phyloP scores from a whole-genome alignment of 2,888 invertebrate genomes.

The Nomada ferruginata region DNA sequence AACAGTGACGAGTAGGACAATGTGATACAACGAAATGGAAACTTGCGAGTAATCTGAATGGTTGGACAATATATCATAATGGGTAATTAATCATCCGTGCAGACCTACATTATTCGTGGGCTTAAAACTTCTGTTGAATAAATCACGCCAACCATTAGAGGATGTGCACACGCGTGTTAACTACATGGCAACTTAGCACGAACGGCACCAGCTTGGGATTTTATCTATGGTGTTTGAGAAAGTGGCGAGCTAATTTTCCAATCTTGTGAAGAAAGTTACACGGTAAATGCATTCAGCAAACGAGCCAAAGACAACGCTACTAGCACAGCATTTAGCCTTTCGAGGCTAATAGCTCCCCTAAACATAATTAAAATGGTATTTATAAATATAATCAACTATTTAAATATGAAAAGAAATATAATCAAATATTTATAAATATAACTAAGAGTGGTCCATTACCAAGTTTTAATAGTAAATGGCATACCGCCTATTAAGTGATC shows the following conservation, averaged over 20 bases:
- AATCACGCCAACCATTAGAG: slow-evolving; percentile 43
- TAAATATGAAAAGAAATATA: slow-evolving; percentile 4
- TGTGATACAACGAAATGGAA: background rate
- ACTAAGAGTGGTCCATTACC: too few species aligned
- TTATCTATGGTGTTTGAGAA: slow-evolving; percentile 27
- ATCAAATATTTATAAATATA: too few species aligned
- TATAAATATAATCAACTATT: slow-evolving; percentile 57
- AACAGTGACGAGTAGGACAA: background rate
- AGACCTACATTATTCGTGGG: slow-evolving; percentile 26
- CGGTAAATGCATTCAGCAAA: slow-evolving; percentile 27
- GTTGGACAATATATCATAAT: slow-evolving; percentile 35
- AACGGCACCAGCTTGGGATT: slow-evolving; percentile 11
- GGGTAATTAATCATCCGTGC: slow-evolving; percentile 40
- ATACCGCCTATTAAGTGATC: too few species aligned
- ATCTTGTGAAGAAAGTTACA: slow-evolving; percentile 44
- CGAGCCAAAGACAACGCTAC: slow-evolving; percentile 50
- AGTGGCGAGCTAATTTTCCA: background rate
- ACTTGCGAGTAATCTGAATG: background rate
- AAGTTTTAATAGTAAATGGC: too few species aligned
- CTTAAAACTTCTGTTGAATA: slow-evolving; percentile 46
- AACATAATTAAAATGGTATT: slow-evolving; percentile 57
- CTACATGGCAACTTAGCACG: slow-evolving; percentile 29
- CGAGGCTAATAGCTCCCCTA: slow-evolving; percentile 62
- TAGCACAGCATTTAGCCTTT: slow-evolving; percentile 46
- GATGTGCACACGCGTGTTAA: slow-evolving; percentile 34